A percentile compares a stretch with the other conserved stretches of the same genome.
phyloP scores from a whole-genome alignment of 2,888 invertebrate genomes.

The Exocentrus adspersus region DNA sequence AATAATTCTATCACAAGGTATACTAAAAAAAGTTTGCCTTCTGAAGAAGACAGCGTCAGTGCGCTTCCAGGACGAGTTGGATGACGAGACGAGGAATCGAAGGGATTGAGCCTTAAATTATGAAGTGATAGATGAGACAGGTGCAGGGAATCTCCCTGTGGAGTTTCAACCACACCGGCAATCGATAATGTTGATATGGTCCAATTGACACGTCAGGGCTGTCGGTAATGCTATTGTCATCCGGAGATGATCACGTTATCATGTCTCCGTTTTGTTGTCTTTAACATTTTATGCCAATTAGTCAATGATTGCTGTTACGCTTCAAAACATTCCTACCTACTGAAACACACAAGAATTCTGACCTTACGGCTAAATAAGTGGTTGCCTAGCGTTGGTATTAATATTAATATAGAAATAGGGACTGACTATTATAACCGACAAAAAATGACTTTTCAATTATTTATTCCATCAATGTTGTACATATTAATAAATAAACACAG shows the following conservation, averaged over 20 bases:
- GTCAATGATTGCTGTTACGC: conserved; percentile 9
- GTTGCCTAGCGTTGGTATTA: too few species aligned
- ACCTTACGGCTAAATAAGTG: too few species aligned
- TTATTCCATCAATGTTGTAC: too few species aligned
- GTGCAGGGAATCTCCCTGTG: conserved; percentile 28
- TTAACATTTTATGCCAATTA: conserved; percentile 24
- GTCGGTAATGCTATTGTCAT: conserved; percentile 29
- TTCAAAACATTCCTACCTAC: not conserved
- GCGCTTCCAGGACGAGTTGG: not conserved
- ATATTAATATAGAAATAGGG: too few species aligned
- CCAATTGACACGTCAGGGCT: conserved; percentile 30
- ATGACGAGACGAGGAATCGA: conserved; percentile 24
- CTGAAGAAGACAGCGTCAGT: too few species aligned
- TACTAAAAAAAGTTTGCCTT: too few species aligned
- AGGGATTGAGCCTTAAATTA: conserved; percentile 24
- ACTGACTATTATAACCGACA: too few species aligned
- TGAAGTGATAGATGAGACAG: conserved; percentile 31
- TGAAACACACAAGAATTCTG: not conserved
- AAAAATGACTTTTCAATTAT: too few species aligned
- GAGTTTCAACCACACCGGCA: conserved; percentile 18
- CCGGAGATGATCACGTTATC: conserved; percentile 23
- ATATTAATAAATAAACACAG: too few species aligned
- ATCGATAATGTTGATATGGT: conserved; percentile 33
- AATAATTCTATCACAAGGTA: too few species aligned
- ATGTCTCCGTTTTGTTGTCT: conserved; percentile 26